Percentiles rank a stretch among this genome's conserved stretches.
Evolutionary conservation across 2,113 vertebrate species (phyloP).

Genomic region (Scytalopus superciliaris): DNA sequence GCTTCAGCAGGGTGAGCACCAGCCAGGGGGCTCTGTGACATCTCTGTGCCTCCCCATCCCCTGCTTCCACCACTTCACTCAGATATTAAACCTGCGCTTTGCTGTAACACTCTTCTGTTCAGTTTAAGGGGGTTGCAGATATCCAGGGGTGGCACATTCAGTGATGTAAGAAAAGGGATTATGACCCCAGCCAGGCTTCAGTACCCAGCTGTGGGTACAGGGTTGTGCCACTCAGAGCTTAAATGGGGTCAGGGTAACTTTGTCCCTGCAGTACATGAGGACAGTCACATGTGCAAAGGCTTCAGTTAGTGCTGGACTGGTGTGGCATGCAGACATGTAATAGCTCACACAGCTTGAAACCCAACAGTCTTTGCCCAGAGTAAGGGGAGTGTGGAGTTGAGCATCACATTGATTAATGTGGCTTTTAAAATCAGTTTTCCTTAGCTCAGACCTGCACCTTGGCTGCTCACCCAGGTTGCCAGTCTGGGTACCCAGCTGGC

Average conservation of each 20-base stretch:
- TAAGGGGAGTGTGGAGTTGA: not conserved
- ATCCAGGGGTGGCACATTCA: fast-evolving
- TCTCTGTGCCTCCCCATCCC: not conserved
- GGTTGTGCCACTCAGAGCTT: not conserved
- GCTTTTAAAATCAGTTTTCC: not conserved
- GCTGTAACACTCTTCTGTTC: fast-evolving
- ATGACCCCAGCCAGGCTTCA: fast-evolving
- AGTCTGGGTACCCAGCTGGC: not conserved
- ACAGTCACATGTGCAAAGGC: fast-evolving
- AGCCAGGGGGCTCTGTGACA: not conserved
- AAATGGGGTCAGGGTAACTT: fast-evolving
- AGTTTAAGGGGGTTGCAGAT: fast-evolving
- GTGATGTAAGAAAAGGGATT: fast-evolving
- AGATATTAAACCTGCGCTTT: fast-evolving
- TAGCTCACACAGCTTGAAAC: not conserved
- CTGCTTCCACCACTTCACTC: fast-evolving
- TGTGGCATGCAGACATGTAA: fast-evolving
- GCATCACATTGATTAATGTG: fast-evolving
- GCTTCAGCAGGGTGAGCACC: not conserved
- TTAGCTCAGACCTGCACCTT: not conserved
- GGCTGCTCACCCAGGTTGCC: not conserved
- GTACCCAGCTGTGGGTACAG: not conserved
- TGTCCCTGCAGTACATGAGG: not conserved
- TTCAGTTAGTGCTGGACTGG: fast-evolving
- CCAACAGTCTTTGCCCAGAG: not conserved